A percentile compares a stretch with the other conserved stretches of the same genome.
These are phyloP conservation scores for Falcaria lacertinaria DNA, from an alignment of 2,888 invertebrate species.

Conservation along the genomic window DNA sequence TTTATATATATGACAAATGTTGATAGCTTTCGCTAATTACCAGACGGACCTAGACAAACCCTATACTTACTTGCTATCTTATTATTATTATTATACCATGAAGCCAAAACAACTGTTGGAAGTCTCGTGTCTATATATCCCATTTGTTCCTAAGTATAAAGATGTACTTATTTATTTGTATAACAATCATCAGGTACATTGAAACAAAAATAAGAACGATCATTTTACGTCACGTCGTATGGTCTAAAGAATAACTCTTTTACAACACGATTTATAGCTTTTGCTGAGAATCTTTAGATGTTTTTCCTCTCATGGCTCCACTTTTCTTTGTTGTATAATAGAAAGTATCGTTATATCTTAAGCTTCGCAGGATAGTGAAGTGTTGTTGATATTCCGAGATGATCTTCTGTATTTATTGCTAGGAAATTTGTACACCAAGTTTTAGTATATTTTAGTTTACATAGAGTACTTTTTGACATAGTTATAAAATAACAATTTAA, in stretches of 20 bases:
- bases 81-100: too few species aligned
- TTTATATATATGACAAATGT: too few species aligned
- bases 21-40: too few species aligned
- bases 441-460: not conserved
- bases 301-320: not conserved
- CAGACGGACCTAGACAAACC: too few species aligned
- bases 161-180: not conserved
- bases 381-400: not conserved
- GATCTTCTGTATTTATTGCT: not conserved
- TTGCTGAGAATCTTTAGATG: constrained; percentile 1
- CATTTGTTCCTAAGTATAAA: too few species aligned
- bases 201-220: constrained; percentile 1
- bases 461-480: too few species aligned
- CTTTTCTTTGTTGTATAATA: constrained; percentile 17
- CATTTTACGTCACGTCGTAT: constrained; percentile 1
- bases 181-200: not conserved
- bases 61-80: too few species aligned
- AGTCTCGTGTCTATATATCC: too few species aligned
- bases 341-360: constrained; percentile 19
- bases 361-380: constrained; percentile 2
- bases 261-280: constrained; percentile 3
- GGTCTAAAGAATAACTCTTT: constrained; percentile 2
- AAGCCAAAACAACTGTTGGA: too few species aligned
- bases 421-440: too few species aligned
- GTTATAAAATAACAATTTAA: too few species aligned